Base-by-base conservation (phyloP, 2,888 invertebrate species). In the Noctua comes region DNA sequence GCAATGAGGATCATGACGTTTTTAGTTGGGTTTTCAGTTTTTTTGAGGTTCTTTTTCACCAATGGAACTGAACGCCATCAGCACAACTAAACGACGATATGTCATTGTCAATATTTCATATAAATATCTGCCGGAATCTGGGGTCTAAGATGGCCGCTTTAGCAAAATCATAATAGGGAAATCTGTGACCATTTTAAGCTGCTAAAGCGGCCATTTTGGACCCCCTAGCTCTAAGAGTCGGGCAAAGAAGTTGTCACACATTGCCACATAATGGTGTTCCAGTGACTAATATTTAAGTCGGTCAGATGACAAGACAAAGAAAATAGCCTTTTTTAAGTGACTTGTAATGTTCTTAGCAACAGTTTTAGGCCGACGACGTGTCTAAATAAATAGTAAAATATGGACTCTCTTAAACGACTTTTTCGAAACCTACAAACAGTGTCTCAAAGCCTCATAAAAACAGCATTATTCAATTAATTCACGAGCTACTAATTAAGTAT, bases 1-100 rank as follows among this genome's bases (percentile, higher is more conserved):
- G 43, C 64, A 65, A 66, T 40, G 68, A 48, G 62, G 31, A 77
- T 82, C 54, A 75, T 43, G 48, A 71, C 68, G n/a, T 46, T 24
- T 82, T 48, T n/a, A 48, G 24, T 24, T 66, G 51, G 18, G 16
- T 21, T 76, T 73, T 51, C 57, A 21, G 59, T 27, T 74, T 57
- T 62, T 62, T 62, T 31, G 16, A 27, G 27, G 2, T 16, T 1
- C 27, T 16, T 1, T 59, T 59, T 59, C 6, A 27, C 7, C n/a
- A 59, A 54, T 13, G 2, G 5, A 57, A 62, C 27, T 31, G 31
- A 62, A 4, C 21, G 4, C 31, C 10, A 62, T 62, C 18, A 31
- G 18, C 62, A 59, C 31, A 27, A 7, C 7, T 18, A 21, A 18
- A 62, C 8, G 21, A 21, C 3, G 62, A 62, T 62, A 21, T 62